Evolutionary conservation across 2,888 invertebrate genomes (phyloP).

Genomic region (Spialia ferax): DNA sequence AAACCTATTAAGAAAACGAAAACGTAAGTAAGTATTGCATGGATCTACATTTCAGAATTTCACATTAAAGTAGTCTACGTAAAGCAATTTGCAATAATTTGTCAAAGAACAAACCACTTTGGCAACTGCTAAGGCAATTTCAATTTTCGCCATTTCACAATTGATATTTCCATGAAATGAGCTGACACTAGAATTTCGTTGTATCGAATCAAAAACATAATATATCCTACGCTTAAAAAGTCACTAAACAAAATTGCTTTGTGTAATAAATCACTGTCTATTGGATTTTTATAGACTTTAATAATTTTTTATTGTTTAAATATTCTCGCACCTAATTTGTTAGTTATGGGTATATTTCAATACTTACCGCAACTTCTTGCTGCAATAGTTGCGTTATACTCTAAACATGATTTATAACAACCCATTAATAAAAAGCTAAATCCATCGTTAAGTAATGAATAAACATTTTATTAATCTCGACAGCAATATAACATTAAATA

Average conservation of each 20-base stretch:
- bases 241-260: background rate
- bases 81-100: constrained; percentile 36
- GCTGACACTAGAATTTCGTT: constrained; percentile 18
- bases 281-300: background rate
- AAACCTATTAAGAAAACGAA: constrained; percentile 22
- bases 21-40: too few relatives aligned
- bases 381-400: background rate
- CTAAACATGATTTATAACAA: background rate
- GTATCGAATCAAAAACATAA: background rate
- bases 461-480: constrained; percentile 9
- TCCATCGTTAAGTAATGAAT: background rate
- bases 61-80: constrained; percentile 24
- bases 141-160: constrained; percentile 35
- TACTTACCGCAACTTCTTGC: background rate
- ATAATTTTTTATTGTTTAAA: background rate
- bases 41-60: constrained; percentile 18
- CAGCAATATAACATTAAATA: constrained; percentile 8
- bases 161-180: constrained; percentile 30
- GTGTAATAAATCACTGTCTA: background rate
- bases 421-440: background rate
- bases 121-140: constrained; percentile 32
- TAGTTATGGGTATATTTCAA: background rate
- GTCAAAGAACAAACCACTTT: constrained; percentile 31
- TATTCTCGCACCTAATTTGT: background rate
- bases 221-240: background rate